Base-by-base conservation (phyloP, 2,888 invertebrate genomes). In the Psylliodes chrysocephalus region DNA sequence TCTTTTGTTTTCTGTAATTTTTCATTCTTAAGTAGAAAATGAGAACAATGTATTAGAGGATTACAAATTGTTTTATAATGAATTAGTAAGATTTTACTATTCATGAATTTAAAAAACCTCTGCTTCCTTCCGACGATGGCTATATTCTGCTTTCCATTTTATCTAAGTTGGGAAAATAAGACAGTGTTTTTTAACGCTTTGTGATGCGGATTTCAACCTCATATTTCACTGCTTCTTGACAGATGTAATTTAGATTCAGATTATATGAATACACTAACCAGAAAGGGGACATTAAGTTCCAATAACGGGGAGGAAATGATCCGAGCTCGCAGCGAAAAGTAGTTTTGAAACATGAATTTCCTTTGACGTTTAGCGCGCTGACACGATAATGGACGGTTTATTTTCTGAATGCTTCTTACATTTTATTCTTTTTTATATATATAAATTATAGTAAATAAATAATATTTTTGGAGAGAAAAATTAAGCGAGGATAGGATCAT, bases 301-400 rank as follows among this genome's bases (percentile, higher is more conserved):
- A 38, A 60, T 49, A 42, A 51, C 18, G 28, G 46, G 30, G 28
- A 54, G 60, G 64, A 64, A 64, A 60, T 56, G 42, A 64, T 38
- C 19, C 15, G 35, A 57, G 25, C 44, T 38, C 17, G 22, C 14
- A 52, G 52, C 10, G 18, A 30, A 55, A 44, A 55, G 44, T 44
- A 55, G 44, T 55, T 55, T 44, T 33, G 38, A 55, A 55, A 44
- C 44, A 64, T 52, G 55, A 42, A 60, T 51, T 55, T 44, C 25
- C 56, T 51, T 38, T 46, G 35, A 57, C 38, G 12, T 54, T 54
- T 10, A 42, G 12, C 12, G 5, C 42, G n/a, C 17, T 25, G 40
- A 40, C 14, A 42, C 5, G 12, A 30, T 55, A 55, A 55, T 44
- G 17, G 15, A 14, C 7, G 35, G 17, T 35, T 22, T 7, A 40